Conservation (phyloP, 1,140 invertebrate genomes). For the Hylyphantes graminicola region DNA sequence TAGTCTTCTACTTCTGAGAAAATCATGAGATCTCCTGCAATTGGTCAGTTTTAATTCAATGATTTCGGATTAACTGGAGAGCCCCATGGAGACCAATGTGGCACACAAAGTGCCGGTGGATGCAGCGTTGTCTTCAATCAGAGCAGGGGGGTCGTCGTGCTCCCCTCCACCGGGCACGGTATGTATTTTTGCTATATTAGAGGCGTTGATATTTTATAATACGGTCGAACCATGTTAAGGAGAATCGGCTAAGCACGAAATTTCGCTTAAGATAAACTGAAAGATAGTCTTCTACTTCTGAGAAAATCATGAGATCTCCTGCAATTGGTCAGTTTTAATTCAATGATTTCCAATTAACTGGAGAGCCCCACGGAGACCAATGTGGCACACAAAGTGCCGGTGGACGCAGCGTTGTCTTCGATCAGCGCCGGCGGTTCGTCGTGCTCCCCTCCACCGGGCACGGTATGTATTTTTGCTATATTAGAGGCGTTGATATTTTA, state of each 20-base stretch:
- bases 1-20: too few relatives aligned
- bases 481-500: too few relatives aligned
- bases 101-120: constrained; percentile 46
- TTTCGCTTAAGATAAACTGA: too few relatives aligned
- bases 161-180: constrained; percentile 57
- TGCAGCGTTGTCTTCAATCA: constrained; percentile 47
- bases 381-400: constrained; percentile 32
- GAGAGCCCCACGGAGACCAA: constrained; percentile 8
- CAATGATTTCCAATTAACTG: too few relatives aligned
- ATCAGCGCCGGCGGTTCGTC: constrained; percentile 51
- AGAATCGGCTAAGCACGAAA: too few relatives aligned
- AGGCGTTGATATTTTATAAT: too few relatives aligned
- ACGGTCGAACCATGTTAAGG: too few relatives aligned
- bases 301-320: too few relatives aligned
- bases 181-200: not conserved
- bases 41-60: too few relatives aligned
- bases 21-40: too few relatives aligned
- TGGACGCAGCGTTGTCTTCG: constrained; percentile 47
- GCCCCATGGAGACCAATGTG: constrained; percentile 15
- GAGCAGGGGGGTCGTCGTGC: constrained; percentile 45
- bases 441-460: constrained; percentile 54
- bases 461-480: constrained; percentile 47
- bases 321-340: too few relatives aligned
- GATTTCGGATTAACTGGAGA: constrained; percentile 41
- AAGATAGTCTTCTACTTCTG: too few relatives aligned